Conservation (phyloP, 1,140 invertebrate genomes). For the Drosophila navojoa region DNA sequence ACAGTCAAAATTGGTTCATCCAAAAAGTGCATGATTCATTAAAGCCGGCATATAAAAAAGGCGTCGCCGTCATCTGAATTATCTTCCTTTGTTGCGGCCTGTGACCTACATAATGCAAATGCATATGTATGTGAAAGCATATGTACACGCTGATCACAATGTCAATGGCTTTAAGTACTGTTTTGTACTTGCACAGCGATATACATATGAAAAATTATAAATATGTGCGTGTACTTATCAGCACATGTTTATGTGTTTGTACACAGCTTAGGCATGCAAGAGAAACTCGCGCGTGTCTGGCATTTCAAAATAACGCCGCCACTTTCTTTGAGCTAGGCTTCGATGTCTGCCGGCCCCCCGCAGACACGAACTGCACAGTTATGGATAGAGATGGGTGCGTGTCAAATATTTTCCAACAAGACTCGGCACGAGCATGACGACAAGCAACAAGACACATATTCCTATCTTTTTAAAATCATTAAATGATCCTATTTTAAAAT, state of each 20-base stretch:
- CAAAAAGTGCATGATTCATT: conserved; percentile 28
- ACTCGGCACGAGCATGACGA: too few relatives aligned
- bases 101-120: conserved; percentile 28
- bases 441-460: too few relatives aligned
- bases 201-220: conserved; percentile 17
- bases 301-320: conserved; percentile 25
- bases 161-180: conserved; percentile 36
- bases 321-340: conserved; percentile 44
- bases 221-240: conserved; percentile 23
- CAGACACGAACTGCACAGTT: not conserved
- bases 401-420: not conserved
- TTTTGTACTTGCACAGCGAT: conserved; percentile 17
- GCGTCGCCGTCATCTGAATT: conserved; percentile 17
- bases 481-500: too few relatives aligned
- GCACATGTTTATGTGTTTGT: conserved; percentile 13
- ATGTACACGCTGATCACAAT: conserved; percentile 15
- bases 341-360: not conserved
- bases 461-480: too few relatives aligned
- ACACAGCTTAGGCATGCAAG: conserved; percentile 24
- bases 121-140: conserved; percentile 14
- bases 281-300: conserved; percentile 49
- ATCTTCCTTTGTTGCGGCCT: conserved; percentile 47
- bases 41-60: conserved; percentile 36
- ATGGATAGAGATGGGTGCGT: conserved; percentile 3
- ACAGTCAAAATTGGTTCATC: conserved; percentile 9